These are phyloP conservation scores for Ibycter americanus DNA, from an alignment of 2,797 vertebrate species.

Conservation along the genomic window DNA sequence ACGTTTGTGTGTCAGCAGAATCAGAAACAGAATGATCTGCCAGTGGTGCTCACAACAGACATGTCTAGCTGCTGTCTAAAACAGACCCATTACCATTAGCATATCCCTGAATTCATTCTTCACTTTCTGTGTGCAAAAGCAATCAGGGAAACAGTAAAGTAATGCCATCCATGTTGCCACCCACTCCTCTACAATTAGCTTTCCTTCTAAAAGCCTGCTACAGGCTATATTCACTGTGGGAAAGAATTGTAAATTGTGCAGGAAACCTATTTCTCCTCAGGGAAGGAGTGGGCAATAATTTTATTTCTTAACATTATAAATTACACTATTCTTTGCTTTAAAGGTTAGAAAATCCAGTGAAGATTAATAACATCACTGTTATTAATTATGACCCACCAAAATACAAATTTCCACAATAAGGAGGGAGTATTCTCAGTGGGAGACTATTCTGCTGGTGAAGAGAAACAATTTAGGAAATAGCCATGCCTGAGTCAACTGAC, in stretches of 20 bases:
- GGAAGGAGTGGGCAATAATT: background rate
- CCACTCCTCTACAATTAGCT: background rate
- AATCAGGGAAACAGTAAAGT: background rate
- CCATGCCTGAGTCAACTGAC: background rate
- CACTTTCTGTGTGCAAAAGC: background rate
- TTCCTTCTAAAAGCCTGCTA: background rate
- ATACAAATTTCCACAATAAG: background rate
- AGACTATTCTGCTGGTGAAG: background rate
- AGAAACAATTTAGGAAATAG: slow-evolving; percentile 36
- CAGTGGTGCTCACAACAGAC: background rate
- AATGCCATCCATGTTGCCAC: background rate
- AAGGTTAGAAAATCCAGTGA: slow-evolving; percentile 18
- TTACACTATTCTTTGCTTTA: background rate
- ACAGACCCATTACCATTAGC: background rate
- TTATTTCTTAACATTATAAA: slow-evolving; percentile 20
- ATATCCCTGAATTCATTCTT: background rate
- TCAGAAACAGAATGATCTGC: background rate
- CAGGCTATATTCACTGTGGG: background rate
- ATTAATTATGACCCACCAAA: slow-evolving; percentile 36
- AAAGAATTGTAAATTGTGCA: background rate
- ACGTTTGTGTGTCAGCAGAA: slow-evolving; percentile 9
- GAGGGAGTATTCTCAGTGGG: slow-evolving; percentile 8
- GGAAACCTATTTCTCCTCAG: slow-evolving; percentile 3
- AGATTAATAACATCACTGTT: slow-evolving; percentile 18
- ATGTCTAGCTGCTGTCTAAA: background rate